Base-by-base conservation (phyloP, 2,888 invertebrate genomes). In the Furcula furcula region DNA sequence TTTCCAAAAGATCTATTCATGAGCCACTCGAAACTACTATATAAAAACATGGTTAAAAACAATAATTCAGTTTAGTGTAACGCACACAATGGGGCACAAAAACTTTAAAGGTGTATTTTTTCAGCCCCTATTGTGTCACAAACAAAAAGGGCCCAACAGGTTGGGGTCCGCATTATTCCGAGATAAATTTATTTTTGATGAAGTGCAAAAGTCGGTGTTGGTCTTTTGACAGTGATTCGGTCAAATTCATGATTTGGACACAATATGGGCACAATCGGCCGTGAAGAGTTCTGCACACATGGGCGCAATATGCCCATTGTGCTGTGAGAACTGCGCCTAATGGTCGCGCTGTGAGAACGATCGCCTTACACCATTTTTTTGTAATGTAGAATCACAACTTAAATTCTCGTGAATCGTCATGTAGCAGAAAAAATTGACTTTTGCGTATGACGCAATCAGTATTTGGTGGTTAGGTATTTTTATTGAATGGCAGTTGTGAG, bases 151-250 rank as follows among this genome's bases (percentile, higher is more conserved):
- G 42, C 38, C 62, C 58, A 70, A 69, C 82, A 83, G 83, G 85
- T 85, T 35, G 41, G 56, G 62, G 58, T 64, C 66, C 65, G 66
- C 51, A 83, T 83, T 83, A 79, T 85, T 69, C 60, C 39, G 59
- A 59, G 68, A 71, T 84, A 86, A 86, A 87, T 87, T 67, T 76
- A 77, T 76, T 69, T 87, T 87, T 88, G 87, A 87, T 88, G 87
- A 87, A 88, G 84, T 88, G 85, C 81, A 85, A 85, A 76, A 86
- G 85, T 83, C 81, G 75, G 66, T 70, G 62, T 66, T 63, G 64
- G 65, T 68, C 64, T 38, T 71, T 81, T 80, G 76, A 71, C 74
- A 70, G 69, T 69, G 72, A 79, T 76, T 78, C 63, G 63, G 66
- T 71, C 57, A 55, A 70, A 55, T 71, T 65, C 65, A 68, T 72